These are phyloP conservation scores for Tiphia femorata DNA, from an alignment of 2,888 invertebrate species.

Conservation along the genomic window DNA sequence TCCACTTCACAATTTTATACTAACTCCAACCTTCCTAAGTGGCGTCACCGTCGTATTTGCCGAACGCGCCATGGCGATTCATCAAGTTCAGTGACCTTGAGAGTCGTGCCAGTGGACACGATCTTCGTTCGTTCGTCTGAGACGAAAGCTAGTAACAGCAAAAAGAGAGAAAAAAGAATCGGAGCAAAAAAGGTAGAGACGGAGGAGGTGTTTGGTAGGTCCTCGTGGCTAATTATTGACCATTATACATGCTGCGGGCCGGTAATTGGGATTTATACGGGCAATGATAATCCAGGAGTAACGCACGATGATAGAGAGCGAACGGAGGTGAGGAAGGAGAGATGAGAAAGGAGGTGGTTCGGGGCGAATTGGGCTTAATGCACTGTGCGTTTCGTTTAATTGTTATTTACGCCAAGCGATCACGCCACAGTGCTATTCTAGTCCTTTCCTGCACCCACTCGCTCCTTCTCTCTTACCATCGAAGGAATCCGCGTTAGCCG, in stretches of 20 bases:
- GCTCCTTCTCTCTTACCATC: not conserved
- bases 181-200: too few relatives aligned
- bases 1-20: too few relatives aligned
- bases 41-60: too few relatives aligned
- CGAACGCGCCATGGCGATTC: too few relatives aligned
- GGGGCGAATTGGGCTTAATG: slow-evolving; percentile 43
- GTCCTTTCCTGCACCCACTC: not conserved
- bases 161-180: too few relatives aligned
- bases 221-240: slow-evolving; percentile 58
- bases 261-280: slow-evolving; percentile 61
- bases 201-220: too few relatives aligned
- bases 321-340: slow-evolving; percentile 13
- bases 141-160: too few relatives aligned
- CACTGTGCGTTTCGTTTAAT: slow-evolving; percentile 52
- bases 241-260: slow-evolving; percentile 55
- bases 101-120: too few relatives aligned
- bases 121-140: too few relatives aligned
- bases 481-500: not conserved
- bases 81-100: too few relatives aligned
- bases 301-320: too few relatives aligned
- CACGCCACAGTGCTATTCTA: slow-evolving; percentile 44
- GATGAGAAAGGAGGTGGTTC: slow-evolving; percentile 18
- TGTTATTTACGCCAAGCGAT: slow-evolving; percentile 60
- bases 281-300: slow-evolving; percentile 53
- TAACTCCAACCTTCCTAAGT: too few relatives aligned